Conservation (phyloP, 2,113 vertebrate species). For the Prolemur simus region DNA sequence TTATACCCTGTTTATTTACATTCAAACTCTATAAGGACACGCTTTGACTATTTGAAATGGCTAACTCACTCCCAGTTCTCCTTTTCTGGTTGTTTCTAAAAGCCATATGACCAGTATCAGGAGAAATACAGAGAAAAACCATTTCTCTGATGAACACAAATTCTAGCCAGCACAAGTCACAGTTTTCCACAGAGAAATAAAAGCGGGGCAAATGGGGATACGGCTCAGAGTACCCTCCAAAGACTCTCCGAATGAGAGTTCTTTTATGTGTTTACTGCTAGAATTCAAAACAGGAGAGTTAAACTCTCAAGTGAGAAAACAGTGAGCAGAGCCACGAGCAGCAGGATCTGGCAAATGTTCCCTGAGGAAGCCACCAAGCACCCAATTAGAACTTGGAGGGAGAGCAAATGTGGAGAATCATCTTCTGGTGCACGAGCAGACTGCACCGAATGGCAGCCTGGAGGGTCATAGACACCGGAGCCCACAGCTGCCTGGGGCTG, state of each 20-base stretch:
- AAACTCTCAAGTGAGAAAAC: conserved; percentile 35
- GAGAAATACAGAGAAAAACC: background rate
- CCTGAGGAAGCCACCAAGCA: background rate
- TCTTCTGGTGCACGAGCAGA: background rate
- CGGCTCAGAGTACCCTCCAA: background rate
- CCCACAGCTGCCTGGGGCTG: conserved; percentile 1
- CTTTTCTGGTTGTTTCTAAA: conserved; percentile 19
- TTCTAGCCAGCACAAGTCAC: background rate
- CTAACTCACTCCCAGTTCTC: background rate
- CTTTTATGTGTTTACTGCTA: conserved; percentile 12
- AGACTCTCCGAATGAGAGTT: conserved; percentile 37
- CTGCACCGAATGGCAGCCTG: background rate
- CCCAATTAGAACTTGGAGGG: background rate
- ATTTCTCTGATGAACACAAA: conserved; percentile 5
- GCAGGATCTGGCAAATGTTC: background rate
- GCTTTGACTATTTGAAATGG: background rate
- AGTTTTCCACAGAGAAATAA: conserved; percentile 42
- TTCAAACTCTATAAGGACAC: background rate
- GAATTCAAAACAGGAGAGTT: background rate
- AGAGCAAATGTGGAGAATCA: background rate
- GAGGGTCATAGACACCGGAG: background rate
- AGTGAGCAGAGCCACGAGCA: background rate
- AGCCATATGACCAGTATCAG: background rate
- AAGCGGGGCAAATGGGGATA: background rate
- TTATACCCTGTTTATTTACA: conserved; percentile 16